Evolutionary conservation across 1,140 invertebrate genomes (phyloP).

Genomic region (Harpegnathos saltator): DNA sequence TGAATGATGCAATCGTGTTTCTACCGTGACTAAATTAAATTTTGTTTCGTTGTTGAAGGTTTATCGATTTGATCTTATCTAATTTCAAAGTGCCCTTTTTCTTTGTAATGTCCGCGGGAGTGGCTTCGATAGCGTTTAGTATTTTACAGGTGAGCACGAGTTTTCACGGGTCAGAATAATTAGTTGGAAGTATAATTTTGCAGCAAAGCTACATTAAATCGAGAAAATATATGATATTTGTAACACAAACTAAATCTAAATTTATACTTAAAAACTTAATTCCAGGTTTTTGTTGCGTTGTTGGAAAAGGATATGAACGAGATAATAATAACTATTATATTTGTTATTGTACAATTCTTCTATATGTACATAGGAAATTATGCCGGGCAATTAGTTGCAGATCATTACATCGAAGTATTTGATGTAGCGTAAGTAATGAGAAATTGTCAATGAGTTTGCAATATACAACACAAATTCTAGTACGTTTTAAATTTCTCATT

Average conservation of each 20-base stretch:
- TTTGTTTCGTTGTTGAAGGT: neutral
- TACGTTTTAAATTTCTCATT: no score
- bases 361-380: slow-evolving; percentile 32
- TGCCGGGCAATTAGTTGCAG: slow-evolving; percentile 4
- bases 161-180: neutral
- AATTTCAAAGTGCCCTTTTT: neutral
- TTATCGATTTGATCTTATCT: no score
- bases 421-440: slow-evolving; percentile 16
- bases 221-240: no score
- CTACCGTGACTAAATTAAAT: neutral
- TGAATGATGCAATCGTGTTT: no score
- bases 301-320: neutral
- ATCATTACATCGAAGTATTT: slow-evolving; percentile 19
- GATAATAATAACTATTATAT: neutral
- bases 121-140: neutral
- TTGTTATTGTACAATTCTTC: neutral
- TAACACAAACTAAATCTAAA: no score
- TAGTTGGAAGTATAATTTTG: no score
- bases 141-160: slow-evolving; percentile 9
- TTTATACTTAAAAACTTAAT: neutral
- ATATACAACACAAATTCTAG: no score
- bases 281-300: slow-evolving; percentile 20
- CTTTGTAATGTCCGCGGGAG: neutral
- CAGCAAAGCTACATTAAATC: no score
- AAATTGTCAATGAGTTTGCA: no score